Evolutionary conservation across 2,797 vertebrate genomes (phyloP).

Genomic region (Astyanax mexicanus): DNA sequence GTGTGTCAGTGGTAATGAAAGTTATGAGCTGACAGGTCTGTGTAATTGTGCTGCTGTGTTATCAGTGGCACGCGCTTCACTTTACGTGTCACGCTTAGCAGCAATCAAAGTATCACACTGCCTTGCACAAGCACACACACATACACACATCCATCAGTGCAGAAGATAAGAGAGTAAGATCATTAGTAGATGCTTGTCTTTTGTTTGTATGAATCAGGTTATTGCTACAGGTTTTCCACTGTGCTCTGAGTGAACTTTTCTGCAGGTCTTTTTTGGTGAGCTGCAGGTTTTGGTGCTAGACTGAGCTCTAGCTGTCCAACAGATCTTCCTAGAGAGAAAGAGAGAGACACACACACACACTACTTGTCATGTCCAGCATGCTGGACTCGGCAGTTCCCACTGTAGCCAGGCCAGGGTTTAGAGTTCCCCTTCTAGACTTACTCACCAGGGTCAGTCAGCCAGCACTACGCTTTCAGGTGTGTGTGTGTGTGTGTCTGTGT

Average conservation of each 20-base stretch:
- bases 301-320: too few relatives aligned
- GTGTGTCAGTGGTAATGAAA: slow-evolving; percentile 48
- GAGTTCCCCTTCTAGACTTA: slow-evolving; percentile 14
- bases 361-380: too few relatives aligned
- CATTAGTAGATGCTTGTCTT: not conserved
- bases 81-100: slow-evolving; percentile 2
- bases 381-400: too few relatives aligned
- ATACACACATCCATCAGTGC: not conserved
- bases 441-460: not conserved
- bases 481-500: not conserved
- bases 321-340: too few relatives aligned
- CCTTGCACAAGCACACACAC: slow-evolving; percentile 14
- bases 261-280: not conserved
- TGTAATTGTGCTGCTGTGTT: slow-evolving; percentile 28
- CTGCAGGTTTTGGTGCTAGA: too few relatives aligned
- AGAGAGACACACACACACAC: too few relatives aligned
- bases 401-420: not conserved
- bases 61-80: slow-evolving; percentile 13
- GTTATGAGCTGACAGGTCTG: slow-evolving; percentile 20
- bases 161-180: not conserved
- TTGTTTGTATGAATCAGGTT: not conserved
- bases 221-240: not conserved
- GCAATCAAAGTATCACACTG: slow-evolving; percentile 18
- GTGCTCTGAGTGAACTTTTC: not conserved
- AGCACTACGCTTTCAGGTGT: not conserved